Base-by-base conservation (phyloP, 2,797 vertebrate genomes). In the Danio albolineatus region DNA sequence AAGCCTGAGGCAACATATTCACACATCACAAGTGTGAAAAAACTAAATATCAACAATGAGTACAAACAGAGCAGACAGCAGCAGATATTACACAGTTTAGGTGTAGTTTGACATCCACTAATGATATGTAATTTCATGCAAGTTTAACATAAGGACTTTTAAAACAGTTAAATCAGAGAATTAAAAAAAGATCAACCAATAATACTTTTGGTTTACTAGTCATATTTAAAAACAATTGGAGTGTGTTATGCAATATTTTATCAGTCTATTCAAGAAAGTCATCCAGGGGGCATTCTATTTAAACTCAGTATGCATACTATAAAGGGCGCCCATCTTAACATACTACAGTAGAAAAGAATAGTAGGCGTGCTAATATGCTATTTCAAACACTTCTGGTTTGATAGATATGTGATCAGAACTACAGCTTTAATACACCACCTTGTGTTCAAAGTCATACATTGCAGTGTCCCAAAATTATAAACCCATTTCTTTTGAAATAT, bases 361-460 rank as follows among this genome's bases (percentile, higher is more conserved):
- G 69, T 5, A 6, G 43, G 5, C n/a, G n/a, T 28, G 28, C 28
- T 28, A 28, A 28, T 3, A 28, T 28, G 28, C 28, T 3, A 28
- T 28, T 28, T 28, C 28, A 28, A 28, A 28, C 28, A 28, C 28
- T 28, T 28, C 28, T 28, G 28, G 28, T 28, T 28, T 28, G 1
- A 28, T 28, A 1, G 3, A 28, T 28, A 28, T 43, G 10, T 41
- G 0, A 78, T 6, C 6, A 38, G 16, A 10, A 1, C 10, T 8
- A 46, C 56, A 48, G 70, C 39, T 16, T 44, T 0, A 19, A 64
- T 19, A 14, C 7, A 7, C 70, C 81, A 56, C 79, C 71, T 48
- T 79, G 71, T 75, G 81, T 82, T 44, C 16, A 56, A 21, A 48
- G 12, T 36, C 16, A 14, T 36, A 54, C 14, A 53, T 7, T 76